Evolutionary conservation across 2,113 vertebrate species (phyloP).

Genomic region (Chauna torquata): DNA sequence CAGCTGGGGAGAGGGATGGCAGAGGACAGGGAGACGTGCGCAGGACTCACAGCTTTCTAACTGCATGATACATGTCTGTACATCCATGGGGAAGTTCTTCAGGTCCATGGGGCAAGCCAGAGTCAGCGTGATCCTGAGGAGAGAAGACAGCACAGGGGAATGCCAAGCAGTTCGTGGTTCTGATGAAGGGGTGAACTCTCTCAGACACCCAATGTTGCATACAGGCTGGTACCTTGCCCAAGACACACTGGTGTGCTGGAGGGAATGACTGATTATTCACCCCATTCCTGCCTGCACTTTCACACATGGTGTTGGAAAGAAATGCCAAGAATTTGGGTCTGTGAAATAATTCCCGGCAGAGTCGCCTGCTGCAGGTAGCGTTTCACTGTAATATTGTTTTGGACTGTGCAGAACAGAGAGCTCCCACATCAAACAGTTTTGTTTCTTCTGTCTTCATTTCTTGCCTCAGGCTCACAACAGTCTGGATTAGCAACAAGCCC

Average conservation of each 20-base stretch:
- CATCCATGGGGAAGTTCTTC: conserved; percentile 99
- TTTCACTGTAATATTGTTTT: background rate
- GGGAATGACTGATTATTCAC: background rate
- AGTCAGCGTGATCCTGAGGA: conserved; percentile 91
- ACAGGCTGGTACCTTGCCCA: background rate
- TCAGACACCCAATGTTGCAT: background rate
- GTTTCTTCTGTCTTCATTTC: background rate
- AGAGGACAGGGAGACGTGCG: background rate
- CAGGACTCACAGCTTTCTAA: conserved; percentile 96
- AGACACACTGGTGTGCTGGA: background rate
- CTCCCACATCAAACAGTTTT: background rate
- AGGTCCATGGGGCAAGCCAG: conserved; percentile 98
- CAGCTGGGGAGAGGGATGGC: background rate
- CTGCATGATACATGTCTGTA: conserved; percentile 99
- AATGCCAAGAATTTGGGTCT: background rate
- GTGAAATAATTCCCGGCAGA: background rate
- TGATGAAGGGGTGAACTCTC: background rate
- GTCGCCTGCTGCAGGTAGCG: rapidly evolving
- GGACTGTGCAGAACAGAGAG: background rate
- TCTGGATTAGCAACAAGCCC: background rate
- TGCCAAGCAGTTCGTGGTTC: background rate
- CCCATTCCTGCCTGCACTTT: background rate
- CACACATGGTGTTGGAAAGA: background rate
- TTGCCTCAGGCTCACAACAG: background rate
- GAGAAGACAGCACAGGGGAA: conserved; percentile 11